A percentile compares a stretch with the other conserved stretches of the same genome.
phyloP scores from a whole-genome alignment of 2,113 vertebrate genomes.

The Acrocephalus kingi region DNA sequence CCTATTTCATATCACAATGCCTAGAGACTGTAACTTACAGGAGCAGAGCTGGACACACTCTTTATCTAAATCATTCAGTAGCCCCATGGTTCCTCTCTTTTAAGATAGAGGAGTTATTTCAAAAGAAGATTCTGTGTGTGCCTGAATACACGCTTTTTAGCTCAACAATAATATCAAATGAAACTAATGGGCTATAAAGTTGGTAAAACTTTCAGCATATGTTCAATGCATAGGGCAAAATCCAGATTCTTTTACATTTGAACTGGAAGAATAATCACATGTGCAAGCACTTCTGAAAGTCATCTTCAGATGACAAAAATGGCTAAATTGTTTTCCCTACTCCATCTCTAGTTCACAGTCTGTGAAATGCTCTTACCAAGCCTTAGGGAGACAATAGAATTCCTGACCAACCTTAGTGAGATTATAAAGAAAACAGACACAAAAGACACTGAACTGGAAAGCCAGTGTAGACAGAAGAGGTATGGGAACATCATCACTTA shows the following conservation, averaged over 20 bases:
- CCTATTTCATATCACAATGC: neutral
- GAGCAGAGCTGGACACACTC: neutral
- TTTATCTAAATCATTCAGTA: neutral
- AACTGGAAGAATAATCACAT: neutral
- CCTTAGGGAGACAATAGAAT: neutral
- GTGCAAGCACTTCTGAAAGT: neutral
- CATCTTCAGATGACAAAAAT: neutral
- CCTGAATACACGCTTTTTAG: neutral
- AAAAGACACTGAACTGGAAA: neutral
- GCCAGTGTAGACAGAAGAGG: neutral
- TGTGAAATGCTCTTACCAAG: slow-evolving; percentile 3
- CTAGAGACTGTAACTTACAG: neutral
- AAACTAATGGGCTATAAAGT: neutral
- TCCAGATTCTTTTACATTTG: neutral
- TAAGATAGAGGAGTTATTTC: neutral
- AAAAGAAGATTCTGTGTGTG: neutral
- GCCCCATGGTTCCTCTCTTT: neutral
- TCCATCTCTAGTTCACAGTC: neutral
- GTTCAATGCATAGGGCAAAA: neutral
- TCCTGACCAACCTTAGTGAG: neutral
- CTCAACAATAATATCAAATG: neutral
- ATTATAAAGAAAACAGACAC: neutral
- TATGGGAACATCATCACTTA: neutral
- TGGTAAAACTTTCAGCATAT: neutral
- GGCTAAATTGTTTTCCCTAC: neutral